Evolutionary conservation across 1,140 invertebrate genomes (phyloP).

Genomic region (Olivierus martensii): DNA sequence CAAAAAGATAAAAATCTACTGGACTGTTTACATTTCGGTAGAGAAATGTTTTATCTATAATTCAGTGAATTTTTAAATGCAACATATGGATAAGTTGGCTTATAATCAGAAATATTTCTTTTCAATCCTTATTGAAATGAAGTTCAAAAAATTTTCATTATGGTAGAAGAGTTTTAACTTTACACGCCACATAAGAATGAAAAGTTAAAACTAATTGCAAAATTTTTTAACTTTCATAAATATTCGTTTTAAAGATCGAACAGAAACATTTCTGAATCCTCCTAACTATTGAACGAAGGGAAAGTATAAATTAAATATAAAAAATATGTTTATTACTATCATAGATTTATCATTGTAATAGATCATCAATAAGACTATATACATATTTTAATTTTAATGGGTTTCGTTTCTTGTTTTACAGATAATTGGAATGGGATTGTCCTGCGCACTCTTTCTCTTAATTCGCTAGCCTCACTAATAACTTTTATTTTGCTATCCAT

Average conservation of each 20-base stretch:
- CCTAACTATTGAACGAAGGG: not conserved
- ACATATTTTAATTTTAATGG: not conserved
- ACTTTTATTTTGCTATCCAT: too few species aligned
- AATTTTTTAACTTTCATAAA: not conserved
- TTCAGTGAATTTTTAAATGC: too few species aligned
- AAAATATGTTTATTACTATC: not conserved
- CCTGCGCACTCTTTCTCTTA: conserved; percentile 19
- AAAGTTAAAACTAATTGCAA: not conserved
- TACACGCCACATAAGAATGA: not conserved
- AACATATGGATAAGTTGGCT: too few species aligned
- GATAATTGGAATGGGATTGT: conserved; percentile 23
- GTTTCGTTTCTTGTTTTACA: conserved; percentile 5
- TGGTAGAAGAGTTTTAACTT: not conserved
- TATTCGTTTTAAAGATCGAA: not conserved
- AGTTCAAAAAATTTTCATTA: not conserved
- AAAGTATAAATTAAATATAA: not conserved
- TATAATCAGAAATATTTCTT: too few species aligned
- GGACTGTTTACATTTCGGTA: too few species aligned
- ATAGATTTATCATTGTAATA: not conserved
- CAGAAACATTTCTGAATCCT: too few species aligned
- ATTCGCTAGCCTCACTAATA: not conserved
- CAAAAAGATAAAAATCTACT: too few species aligned
- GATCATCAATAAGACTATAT: not conserved
- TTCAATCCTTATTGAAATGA: too few species aligned
- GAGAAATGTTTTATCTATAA: too few species aligned